Evolutionary conservation across 2,888 invertebrate genomes (phyloP).

Genomic region (Acronicta aceris): DNA sequence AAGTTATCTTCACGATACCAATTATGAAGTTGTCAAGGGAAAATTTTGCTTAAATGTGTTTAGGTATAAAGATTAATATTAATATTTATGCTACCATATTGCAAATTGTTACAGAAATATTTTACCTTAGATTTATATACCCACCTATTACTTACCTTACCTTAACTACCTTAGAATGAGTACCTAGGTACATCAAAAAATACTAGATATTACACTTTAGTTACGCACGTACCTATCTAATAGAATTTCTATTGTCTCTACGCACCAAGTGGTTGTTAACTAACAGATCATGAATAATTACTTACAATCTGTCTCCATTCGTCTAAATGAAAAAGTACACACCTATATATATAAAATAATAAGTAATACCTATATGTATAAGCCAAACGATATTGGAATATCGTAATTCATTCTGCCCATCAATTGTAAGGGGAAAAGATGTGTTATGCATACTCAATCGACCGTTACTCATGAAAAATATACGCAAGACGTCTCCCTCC

Average conservation of each 20-base stretch:
- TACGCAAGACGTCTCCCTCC: slow-evolving; percentile 19
- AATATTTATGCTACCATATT: too few species aligned
- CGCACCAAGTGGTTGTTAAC: neutral
- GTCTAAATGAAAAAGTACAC: slow-evolving; percentile 1
- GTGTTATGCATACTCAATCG: slow-evolving; percentile 35
- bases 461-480: slow-evolving; percentile 29
- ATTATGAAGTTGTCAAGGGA: slow-evolving; percentile 2
- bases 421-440: slow-evolving; percentile 20
- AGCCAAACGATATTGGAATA: slow-evolving; percentile 18
- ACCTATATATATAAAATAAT: neutral
- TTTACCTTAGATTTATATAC: too few species aligned
- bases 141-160: too few species aligned
- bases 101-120: too few species aligned
- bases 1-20: neutral
- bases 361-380: slow-evolving; percentile 6
- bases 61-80: neutral
- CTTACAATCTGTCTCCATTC: neutral
- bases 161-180: neutral
- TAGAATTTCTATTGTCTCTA: neutral
- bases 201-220: too few species aligned
- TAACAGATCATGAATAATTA: neutral
- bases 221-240: too few species aligned
- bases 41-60: slow-evolving; percentile 2
- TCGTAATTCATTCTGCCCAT: slow-evolving; percentile 23
- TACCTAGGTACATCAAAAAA: too few species aligned